Conservation (phyloP, 1,140 invertebrate genomes). For the Drosophila carrolli region DNA sequence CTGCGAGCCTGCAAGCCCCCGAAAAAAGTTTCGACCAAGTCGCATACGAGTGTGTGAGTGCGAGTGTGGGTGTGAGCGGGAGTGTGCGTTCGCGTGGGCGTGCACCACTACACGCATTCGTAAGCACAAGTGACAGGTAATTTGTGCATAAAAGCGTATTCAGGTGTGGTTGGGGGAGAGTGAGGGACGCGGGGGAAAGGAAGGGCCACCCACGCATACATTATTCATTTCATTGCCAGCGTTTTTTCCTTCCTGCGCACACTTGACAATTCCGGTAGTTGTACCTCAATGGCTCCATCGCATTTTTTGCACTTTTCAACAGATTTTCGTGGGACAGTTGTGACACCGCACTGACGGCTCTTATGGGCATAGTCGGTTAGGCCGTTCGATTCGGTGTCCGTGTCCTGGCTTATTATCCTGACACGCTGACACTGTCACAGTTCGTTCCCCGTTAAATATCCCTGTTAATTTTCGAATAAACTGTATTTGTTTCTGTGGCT, state of each 20-base stretch:
- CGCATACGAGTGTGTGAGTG: neutral
- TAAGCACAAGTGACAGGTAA: constrained; percentile 79
- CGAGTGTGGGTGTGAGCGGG: neutral
- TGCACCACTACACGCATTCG: constrained; percentile 53
- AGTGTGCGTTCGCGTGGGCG: constrained; percentile 26
- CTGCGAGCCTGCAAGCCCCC: constrained; percentile 14
- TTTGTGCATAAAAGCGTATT: constrained; percentile 72
- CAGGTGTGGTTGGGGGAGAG: constrained; percentile 1
- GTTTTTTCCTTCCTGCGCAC: constrained; percentile 33
- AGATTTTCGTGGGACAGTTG: constrained; percentile 46
- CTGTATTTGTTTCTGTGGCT: neutral
- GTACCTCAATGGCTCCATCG: constrained; percentile 38
- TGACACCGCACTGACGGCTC: constrained; percentile 20
- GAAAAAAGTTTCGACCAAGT: constrained; percentile 35
- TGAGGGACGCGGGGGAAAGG: neutral
- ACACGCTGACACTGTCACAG: neutral
- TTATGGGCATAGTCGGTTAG: constrained; percentile 15
- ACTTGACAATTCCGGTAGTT: constrained; percentile 64
- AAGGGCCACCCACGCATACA: constrained; percentile 51
- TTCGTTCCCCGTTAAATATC: constrained; percentile 1
- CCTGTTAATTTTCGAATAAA: constrained; percentile 6
- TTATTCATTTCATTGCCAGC: constrained; percentile 69
- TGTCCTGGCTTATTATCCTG: constrained; percentile 28
- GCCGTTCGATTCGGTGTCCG: constrained; percentile 10
- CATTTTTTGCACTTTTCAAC: constrained; percentile 54